Evolutionary conservation across 2,797 vertebrate genomes (phyloP), one percentile per base, ranked within the genome.

Genomic region (Benthosema pterotum): DNA sequence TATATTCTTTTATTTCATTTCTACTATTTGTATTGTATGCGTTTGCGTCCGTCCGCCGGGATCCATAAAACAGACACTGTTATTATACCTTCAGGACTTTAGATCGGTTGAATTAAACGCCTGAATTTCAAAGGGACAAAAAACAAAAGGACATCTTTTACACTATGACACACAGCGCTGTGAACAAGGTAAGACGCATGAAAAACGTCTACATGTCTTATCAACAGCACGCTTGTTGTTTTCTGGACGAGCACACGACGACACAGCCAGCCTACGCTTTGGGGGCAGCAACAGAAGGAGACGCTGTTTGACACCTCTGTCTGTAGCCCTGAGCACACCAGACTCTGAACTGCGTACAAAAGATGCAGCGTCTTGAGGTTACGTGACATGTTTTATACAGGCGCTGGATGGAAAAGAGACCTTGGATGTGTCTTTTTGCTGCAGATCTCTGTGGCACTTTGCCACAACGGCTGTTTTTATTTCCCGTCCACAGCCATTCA

Each of bases 1-100:
- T 65, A 52, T 71, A 61, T 68, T 52, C 14, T 14, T 32, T 46
- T 77, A 25, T 25, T 22, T 25, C 22, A 3, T 79, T 78, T 62
- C 3, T 80, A 56, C 60, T 63, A 14, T 74, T 78, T 80, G 72
- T 82, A 69, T 67, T 25, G 68, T 72, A 60, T 28, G n/a, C 18
- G 42, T 43, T 56, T 46, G 5, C 15, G 11, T 42, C 13, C 11
- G 25, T n/a, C n/a, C n/a, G n/a, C n/a, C 42, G 14, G 2, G 61
- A 72, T 72, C 61, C 61, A 56, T 63, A 11, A 65, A 60, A 55
- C 67, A 56, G 57, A 63, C 32, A 38, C 32, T 38, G 32, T 51
- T n/a, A n/a, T n/a, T n/a, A 5, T 42, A 42, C 32, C 15, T 51
- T 61, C 15, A 60, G 56, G 55, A 67, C 49, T 43, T 16, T 8